Conservation (phyloP, 2,888 invertebrate species). For the Diaperis boleti region DNA sequence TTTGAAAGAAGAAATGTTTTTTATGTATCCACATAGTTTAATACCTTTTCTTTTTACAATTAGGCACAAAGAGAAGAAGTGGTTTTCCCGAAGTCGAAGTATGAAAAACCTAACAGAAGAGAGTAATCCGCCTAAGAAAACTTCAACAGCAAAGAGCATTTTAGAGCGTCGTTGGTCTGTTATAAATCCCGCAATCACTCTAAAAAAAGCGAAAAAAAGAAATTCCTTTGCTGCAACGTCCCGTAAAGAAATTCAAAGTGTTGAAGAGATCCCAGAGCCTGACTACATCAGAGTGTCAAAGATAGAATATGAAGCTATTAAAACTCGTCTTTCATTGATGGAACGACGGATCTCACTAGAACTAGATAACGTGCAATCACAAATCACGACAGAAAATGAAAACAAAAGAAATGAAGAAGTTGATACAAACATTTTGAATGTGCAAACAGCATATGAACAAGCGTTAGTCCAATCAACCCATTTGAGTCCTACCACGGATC, state of each 20-base stretch:
- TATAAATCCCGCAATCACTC: conserved; percentile 64
- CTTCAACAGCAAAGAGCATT: neutral
- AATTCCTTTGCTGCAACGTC: conserved; percentile 54
- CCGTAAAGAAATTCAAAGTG: conserved; percentile 36
- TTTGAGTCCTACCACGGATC: conserved; percentile 75
- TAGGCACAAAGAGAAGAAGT: conserved; percentile 55
- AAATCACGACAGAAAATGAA: conserved; percentile 47
- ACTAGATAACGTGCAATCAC: conserved; percentile 51
- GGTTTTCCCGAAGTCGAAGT: conserved; percentile 54
- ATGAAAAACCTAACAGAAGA: conserved; percentile 50
- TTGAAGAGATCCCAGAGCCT: conserved; percentile 59
- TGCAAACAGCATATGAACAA: conserved; percentile 80
- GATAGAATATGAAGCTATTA: conserved; percentile 83
- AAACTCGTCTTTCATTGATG: conserved; percentile 79
- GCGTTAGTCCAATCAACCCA: conserved; percentile 78
- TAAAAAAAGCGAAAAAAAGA: conserved; percentile 56
- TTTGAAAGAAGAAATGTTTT: too few species aligned
- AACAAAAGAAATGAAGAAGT: conserved; percentile 38
- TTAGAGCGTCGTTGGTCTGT: conserved; percentile 71
- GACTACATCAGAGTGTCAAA: conserved; percentile 81
- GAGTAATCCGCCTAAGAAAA: conserved; percentile 33
- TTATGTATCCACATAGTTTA: too few species aligned
- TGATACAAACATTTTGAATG: conserved; percentile 71
- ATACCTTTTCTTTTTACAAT: too few species aligned
- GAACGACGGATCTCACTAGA: conserved; percentile 74